These are phyloP conservation scores for Mesorhabditis spiculigera DNA, from an alignment of 2,888 invertebrate species.

Conservation along the genomic window DNA sequence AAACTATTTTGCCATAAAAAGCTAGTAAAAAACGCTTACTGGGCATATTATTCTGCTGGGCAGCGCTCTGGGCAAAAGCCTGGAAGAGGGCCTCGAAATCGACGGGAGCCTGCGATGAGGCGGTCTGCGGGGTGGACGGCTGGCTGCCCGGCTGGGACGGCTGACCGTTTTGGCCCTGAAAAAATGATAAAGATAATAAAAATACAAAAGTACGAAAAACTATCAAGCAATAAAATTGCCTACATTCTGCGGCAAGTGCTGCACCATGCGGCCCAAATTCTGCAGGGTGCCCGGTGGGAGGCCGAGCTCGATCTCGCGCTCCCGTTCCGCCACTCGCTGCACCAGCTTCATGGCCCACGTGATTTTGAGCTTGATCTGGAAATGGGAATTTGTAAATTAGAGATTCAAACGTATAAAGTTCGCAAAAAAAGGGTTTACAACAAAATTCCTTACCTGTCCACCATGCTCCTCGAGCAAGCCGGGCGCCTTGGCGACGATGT, in stretches of 20 bases:
- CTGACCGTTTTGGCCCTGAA: neutral
- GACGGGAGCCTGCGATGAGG: neutral
- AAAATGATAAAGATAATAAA: too few relatives aligned
- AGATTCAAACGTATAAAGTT: neutral
- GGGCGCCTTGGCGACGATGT: slow-evolving; percentile 59
- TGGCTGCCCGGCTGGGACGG: neutral
- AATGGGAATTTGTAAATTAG: slow-evolving; percentile 8
- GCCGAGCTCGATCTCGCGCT: slow-evolving; percentile 39
- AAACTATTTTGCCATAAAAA: too few relatives aligned
- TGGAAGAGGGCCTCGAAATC: slow-evolving; percentile 1
- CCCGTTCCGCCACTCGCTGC: slow-evolving; percentile 42
- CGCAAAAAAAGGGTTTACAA: too few relatives aligned
- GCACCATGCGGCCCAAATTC: neutral
- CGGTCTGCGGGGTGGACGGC: too few relatives aligned
- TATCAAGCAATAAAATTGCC: neutral
- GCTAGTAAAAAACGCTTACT: too few relatives aligned
- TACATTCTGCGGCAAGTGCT: neutral
- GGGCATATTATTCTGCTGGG: neutral
- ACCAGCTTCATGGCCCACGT: slow-evolving; percentile 61
- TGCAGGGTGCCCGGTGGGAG: slow-evolving; percentile 19
- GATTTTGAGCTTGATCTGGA: slow-evolving; percentile 57
- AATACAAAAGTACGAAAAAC: too few relatives aligned
- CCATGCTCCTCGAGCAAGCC: slow-evolving; percentile 60
- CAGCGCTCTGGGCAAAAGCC: slow-evolving; percentile 3
- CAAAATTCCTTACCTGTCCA: slow-evolving; percentile 41